Evolutionary conservation across 2,797 vertebrate genomes (phyloP).

Genomic region (Muscicapa striata): DNA sequence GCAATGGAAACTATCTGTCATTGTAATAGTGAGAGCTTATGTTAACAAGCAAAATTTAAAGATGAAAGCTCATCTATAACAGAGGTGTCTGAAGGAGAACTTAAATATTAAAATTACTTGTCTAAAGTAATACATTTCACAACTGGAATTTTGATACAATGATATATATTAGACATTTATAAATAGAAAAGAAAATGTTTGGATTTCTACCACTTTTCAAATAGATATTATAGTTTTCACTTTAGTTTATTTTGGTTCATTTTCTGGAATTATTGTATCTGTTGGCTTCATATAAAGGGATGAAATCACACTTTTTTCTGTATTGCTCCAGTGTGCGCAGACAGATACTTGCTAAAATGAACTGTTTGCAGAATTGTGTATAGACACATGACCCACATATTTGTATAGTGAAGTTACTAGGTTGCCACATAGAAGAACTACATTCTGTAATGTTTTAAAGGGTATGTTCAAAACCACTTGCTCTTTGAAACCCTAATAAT

Average conservation of each 20-base stretch:
- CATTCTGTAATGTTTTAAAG: background rate
- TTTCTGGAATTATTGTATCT: background rate
- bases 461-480: background rate
- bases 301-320: background rate
- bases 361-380: background rate
- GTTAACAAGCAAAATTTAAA: slow-evolving; percentile 22
- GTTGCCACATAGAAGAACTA: background rate
- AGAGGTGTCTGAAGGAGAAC: background rate
- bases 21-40: background rate
- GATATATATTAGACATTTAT: background rate
- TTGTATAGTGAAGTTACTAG: background rate
- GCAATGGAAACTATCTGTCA: background rate
- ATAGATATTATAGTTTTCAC: background rate
- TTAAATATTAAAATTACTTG: slow-evolving; percentile 18
- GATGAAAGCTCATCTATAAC: background rate
- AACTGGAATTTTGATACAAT: background rate
- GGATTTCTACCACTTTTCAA: background rate
- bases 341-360: background rate
- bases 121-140: background rate
- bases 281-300: background rate
- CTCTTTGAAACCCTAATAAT: background rate
- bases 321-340: fast-evolving
- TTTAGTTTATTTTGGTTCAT: background rate
- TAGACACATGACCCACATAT: background rate
- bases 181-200: background rate